phyloP scores from a whole-genome alignment of 2,113 vertebrate genomes.

The Anhinga rufa region DNA sequence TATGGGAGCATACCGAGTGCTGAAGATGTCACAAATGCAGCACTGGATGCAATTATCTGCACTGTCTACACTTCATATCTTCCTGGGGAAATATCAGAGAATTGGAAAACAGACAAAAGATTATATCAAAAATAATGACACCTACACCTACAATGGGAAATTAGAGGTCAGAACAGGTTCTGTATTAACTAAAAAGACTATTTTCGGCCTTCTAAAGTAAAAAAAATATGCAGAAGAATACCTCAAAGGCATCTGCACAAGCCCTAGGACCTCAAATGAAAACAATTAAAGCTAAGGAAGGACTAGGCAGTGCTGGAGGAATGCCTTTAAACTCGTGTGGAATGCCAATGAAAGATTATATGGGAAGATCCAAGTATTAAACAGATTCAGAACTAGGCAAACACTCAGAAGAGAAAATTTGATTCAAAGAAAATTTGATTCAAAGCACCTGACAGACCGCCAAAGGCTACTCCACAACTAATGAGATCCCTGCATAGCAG shows the following conservation, averaged over 20 bases:
- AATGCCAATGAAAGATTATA: constrained; percentile 3
- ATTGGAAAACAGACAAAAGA: not conserved
- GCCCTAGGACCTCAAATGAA: not conserved
- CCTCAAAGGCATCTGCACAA: constrained; percentile 12
- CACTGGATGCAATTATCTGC: not conserved
- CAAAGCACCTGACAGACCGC: not conserved
- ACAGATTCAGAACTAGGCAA: not conserved
- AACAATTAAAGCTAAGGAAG: constrained; percentile 18
- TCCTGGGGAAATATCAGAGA: not conserved
- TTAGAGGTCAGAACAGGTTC: not conserved
- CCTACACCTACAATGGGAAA: not conserved
- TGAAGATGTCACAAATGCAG: not conserved
- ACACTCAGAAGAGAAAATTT: not conserved
- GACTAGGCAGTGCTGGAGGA: not conserved
- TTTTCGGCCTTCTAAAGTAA: not conserved
- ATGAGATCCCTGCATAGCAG: not conserved
- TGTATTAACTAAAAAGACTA: not conserved
- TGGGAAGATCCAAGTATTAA: not conserved
- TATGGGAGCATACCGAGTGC: not conserved
- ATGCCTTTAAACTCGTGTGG: constrained; percentile 32
- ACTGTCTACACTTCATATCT: not conserved
- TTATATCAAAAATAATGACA: not conserved
- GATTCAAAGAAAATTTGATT: not conserved
- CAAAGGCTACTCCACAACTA: not conserved
- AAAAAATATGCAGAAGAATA: constrained; percentile 14